Evolutionary conservation across 1,140 invertebrate species (phyloP), one percentile per base, ranked within the genome.

Genomic region (Meloidogyne hapla): DNA sequence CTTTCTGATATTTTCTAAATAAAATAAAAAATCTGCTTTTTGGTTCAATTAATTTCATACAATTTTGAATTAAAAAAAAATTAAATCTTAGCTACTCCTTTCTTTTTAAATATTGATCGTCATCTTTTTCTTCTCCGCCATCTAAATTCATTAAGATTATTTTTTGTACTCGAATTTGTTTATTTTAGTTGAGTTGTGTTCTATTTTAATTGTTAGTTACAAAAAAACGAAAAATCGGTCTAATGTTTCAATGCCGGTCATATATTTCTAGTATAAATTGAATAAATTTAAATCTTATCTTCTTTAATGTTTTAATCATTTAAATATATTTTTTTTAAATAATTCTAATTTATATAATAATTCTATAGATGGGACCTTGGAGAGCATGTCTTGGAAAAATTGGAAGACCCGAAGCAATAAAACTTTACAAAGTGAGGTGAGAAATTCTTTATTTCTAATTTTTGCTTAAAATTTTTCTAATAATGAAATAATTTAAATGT

Each of bases 391-490:
- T 73, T 28, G 71, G 71, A 33, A 73, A 63, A 23, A 61, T 73
- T 38, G 56, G 56, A 63, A 26, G 71, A 15, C 61, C 61, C n/a
- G 71, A 73, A 61, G 15, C 56, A 18, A 21, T 73, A 15, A 63
- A 61, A 40, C 23, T 73, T 61, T 73, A 73, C 48, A 73, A 73
- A 73, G 71, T 73, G 3, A 61, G 18, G 71, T 73, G 10, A 25
- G 71, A 21, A 25, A n/a, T n/a, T n/a, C n/a, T n/a, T n/a, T n/a
- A n/a, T n/a, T n/a, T n/a, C n/a, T n/a, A n/a, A n/a, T n/a, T n/a
- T n/a, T n/a, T n/a, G n/a, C n/a, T n/a, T n/a, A n/a, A n/a, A n/a
- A n/a, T n/a, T n/a, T n/a, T n/a, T n/a, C n/a, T n/a, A n/a, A n/a
- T n/a, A n/a, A n/a, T n/a, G n/a, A n/a, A n/a, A n/a, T n/a, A n/a